These are phyloP conservation scores for Cryptosula pallasiana DNA, from an alignment of 2,888 invertebrate genomes.

Conservation along the genomic window DNA sequence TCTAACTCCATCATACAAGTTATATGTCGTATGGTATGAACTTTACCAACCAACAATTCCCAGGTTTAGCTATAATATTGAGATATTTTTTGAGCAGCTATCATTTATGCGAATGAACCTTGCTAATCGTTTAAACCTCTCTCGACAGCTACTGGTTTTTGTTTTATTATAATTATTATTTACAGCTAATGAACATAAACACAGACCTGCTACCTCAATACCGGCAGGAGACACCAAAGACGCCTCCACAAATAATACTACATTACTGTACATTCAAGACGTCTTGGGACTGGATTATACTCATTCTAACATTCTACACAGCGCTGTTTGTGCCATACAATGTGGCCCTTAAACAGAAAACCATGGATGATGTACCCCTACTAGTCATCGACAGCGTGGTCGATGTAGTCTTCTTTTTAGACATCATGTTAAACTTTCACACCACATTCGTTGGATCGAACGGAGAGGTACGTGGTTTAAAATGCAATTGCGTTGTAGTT, in stretches of 20 bases:
- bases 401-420: constrained; percentile 99
- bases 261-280: constrained; percentile 99
- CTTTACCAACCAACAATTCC: no score
- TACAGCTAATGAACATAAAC: constrained; percentile 91
- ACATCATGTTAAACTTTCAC: constrained; percentile 99
- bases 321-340: constrained; percentile 98
- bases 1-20: no score
- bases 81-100: no score
- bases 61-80: no score
- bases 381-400: constrained; percentile 72
- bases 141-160: no score
- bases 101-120: no score
- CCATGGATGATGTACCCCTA: constrained; percentile 57
- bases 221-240: constrained; percentile 94
- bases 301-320: constrained; percentile 98
- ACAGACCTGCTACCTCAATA: constrained; percentile 76
- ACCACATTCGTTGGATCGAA: constrained; percentile 94
- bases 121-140: no score
- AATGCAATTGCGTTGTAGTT: no score
- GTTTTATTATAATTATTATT: no score
- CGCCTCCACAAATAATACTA: constrained; percentile 96
- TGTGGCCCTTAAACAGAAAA: constrained; percentile 99
- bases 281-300: constrained; percentile 99
- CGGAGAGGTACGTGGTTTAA: no score
- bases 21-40: no score